Evolutionary conservation across 2,797 vertebrate species (phyloP).

Genomic region (Eremophila alpestris): DNA sequence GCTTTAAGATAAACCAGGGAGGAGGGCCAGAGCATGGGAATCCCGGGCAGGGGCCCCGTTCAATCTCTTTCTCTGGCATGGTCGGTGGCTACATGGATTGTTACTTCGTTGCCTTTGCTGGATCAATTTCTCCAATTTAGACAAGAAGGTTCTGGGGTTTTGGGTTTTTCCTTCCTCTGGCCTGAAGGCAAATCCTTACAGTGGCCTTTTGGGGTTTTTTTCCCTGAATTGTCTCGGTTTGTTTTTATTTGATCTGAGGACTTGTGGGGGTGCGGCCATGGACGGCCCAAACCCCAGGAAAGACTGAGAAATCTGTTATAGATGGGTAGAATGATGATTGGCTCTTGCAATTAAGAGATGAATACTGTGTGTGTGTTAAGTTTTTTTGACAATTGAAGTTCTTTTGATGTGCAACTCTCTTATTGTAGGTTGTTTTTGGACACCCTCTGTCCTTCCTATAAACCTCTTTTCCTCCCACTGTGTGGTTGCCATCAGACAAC

Average conservation of each 20-base stretch:
- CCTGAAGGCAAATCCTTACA: neutral
- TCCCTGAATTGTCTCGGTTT: neutral
- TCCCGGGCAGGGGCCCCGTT: accelerated
- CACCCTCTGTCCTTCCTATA: neutral
- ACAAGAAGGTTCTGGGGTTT: neutral
- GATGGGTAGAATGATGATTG: neutral
- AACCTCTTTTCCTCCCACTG: neutral
- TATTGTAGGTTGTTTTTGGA: neutral
- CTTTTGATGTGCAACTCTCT: neutral
- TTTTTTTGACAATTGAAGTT: neutral
- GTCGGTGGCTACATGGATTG: accelerated
- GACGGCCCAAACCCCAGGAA: neutral
- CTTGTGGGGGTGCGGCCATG: accelerated
- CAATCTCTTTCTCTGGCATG: accelerated
- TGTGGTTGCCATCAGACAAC: neutral
- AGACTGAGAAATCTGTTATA: neutral
- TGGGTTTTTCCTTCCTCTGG: neutral
- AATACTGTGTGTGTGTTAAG: neutral
- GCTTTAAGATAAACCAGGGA: neutral
- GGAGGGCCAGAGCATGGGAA: accelerated
- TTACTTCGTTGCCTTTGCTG: neutral
- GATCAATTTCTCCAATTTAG: neutral
- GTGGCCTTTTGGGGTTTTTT: neutral
- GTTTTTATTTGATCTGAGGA: accelerated
- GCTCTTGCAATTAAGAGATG: neutral